Evolutionary conservation across 1,140 invertebrate species (phyloP), one percentile per base, ranked within the genome.

Genomic region (Leguminivora glycinivorella): DNA sequence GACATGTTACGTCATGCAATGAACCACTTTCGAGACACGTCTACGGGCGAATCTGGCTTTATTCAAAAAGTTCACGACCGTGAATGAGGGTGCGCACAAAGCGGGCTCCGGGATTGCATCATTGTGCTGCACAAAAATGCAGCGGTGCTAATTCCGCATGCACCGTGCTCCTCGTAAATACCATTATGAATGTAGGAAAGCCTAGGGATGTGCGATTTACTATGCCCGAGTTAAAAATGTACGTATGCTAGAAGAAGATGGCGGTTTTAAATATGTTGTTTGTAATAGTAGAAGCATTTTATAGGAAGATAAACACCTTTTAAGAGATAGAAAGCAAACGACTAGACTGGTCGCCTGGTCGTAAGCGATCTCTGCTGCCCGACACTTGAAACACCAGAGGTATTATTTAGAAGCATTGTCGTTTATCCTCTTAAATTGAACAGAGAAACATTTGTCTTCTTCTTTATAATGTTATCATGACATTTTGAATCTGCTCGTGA

Each of bases 31-130:
- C 71, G 66, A 68, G 69, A 77, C 70, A 69, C 40, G 56, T 70
- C 74, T 75, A 77, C 73, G 79, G 75, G 47, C 73, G 73, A 79
- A 85, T 81, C 79, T 82, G 82, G 70, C 67, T 85, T 84, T 79
- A 82, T 87, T 82, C 76, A 84, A 82, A 84, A 84, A 82, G 80
- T 83, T 83, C 80, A 83, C 84, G 84, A 89, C 84, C 82, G 73
- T 78, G 83, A 80, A 83, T 78, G 76, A 77, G 78, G 72, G 77
- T 79, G 81, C 80, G 73, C 71, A 87, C 81, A 88, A 85, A 89
- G 83, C 76, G 77, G 81, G 78, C 72, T 75, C 74, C 72, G 63
- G 79, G 78, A 88, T 90, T 87, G 76, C 82, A 80, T 87, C 82
- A 84, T 84, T 87, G 83, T 85, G 77, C 76, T 77, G 52, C 67